Base-by-base conservation (phyloP, 1,140 invertebrate genomes). In the Sipha flava region DNA sequence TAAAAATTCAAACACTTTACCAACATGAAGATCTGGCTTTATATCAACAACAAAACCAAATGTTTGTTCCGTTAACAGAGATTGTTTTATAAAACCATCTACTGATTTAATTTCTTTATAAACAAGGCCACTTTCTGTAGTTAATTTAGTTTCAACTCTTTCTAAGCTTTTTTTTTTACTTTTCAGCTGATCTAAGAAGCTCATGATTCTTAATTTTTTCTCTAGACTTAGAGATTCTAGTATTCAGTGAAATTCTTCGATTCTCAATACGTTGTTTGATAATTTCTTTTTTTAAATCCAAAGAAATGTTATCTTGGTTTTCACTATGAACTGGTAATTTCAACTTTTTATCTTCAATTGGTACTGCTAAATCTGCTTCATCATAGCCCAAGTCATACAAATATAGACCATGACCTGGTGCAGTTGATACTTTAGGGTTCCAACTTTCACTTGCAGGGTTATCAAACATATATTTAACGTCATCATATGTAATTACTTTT, bases 21-120 rank as follows among this genome's bases (percentile, higher is more conserved):
- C 90, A 1, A 94, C 88, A 45, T 91, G 86, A 62, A 92, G 86
- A 84, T 97, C 94, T 0, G 94, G 94, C 85, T 93, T 93, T 0
- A 88, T 89, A 83, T 96, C 95, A 0, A 95, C 88, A 0, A 96
- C 88, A 86, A 92, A 96, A 21, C 94, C 93, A 81, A 87, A 87
- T 16, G 49, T 59, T 57, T 29, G 52, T 57, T 77, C 14, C 2
- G 26, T 57, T 14, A 77, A 57, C 21, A 75, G 26, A 26, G 1
- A 29, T 59, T 77, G 52, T 57, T 16, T 37, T 49, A 14, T 49
- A 54, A 70, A 52, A 43, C 79, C 79, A 70, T 49, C 31, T 21
- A 5, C 57, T 34, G 14, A 49, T 80, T 70, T 80, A 29, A 21
- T 54, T 70, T 80, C 79, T 68, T 40, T 80, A 68, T 54, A 68